These are phyloP conservation scores for Tachysurus fulvidraco DNA, from an alignment of 2,113 vertebrate genomes.

Conservation along the genomic window DNA sequence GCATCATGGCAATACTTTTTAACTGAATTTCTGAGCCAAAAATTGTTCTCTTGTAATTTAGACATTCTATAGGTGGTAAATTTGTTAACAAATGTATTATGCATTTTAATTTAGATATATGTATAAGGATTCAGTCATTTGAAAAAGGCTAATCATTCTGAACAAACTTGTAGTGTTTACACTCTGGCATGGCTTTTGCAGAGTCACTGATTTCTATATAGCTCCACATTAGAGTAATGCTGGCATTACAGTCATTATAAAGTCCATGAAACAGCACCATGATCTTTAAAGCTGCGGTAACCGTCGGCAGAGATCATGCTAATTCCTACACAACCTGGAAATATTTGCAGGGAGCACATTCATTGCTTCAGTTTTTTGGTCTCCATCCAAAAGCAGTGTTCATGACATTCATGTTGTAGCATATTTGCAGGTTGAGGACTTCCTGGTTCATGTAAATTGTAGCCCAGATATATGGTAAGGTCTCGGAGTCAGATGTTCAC, in stretches of 20 bases:
- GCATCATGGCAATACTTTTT: neutral
- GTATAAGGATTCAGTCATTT: too few relatives aligned
- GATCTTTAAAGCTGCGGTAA: neutral
- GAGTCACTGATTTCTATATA: neutral
- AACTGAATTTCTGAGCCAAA: neutral
- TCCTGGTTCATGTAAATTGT: neutral
- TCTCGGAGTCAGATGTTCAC: neutral
- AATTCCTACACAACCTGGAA: neutral
- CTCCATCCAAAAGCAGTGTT: neutral
- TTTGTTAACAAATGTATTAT: neutral
- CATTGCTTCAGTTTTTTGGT: neutral
- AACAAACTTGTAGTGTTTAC: too few relatives aligned
- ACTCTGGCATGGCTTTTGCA: too few relatives aligned
- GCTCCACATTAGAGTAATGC: neutral
- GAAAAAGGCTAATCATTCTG: too few relatives aligned
- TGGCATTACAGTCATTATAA: neutral
- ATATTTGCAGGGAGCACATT: neutral
- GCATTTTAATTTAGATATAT: neutral
- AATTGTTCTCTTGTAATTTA: neutral
- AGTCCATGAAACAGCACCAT: neutral
- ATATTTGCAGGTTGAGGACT: neutral
- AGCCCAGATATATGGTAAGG: neutral
- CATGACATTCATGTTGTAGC: neutral
- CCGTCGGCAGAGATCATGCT: neutral
- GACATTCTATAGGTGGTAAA: neutral